These are phyloP conservation scores for Unio pictorum DNA, from an alignment of 2,888 invertebrate species.

Conservation along the genomic window DNA sequence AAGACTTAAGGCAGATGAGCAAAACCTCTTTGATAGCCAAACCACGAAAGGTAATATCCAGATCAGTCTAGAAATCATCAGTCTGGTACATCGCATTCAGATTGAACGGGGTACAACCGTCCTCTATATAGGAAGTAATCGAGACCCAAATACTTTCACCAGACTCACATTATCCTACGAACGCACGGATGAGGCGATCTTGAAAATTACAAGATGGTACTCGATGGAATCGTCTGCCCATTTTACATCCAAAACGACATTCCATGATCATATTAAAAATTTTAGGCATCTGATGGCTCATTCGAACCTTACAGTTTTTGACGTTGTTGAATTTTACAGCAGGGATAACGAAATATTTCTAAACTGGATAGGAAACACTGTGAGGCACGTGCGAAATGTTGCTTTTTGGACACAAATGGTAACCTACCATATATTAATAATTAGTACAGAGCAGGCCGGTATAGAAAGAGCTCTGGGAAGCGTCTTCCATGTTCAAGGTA, in stretches of 20 bases:
- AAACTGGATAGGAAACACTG: constrained; percentile 36
- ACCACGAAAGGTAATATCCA: constrained; percentile 13
- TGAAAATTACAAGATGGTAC: constrained; percentile 20
- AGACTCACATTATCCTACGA: constrained; percentile 18
- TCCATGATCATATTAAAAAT: not conserved
- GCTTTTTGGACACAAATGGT: constrained; percentile 46
- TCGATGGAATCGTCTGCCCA: constrained; percentile 3
- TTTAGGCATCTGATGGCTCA: constrained; percentile 13
- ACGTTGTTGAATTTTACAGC: constrained; percentile 43
- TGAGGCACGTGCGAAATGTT: constrained; percentile 31
- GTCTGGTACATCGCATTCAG: constrained; percentile 47
- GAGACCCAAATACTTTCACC: constrained; percentile 14
- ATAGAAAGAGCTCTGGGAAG: constrained; percentile 56
- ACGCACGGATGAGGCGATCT: constrained; percentile 24
- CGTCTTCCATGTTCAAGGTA: constrained; percentile 52
- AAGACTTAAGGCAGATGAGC: not conserved
- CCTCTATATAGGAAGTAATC: constrained; percentile 45
- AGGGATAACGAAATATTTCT: constrained; percentile 37
- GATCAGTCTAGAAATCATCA: constrained; percentile 47
- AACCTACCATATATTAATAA: constrained; percentile 50
- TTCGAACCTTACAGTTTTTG: constrained; percentile 16
- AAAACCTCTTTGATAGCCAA: not conserved
- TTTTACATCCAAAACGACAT: constrained; percentile 6
- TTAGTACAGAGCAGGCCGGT: constrained; percentile 55
- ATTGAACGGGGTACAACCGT: constrained; percentile 54